Conservation (phyloP, 2,113 vertebrate species). For the Coptodon rendalli region DNA sequence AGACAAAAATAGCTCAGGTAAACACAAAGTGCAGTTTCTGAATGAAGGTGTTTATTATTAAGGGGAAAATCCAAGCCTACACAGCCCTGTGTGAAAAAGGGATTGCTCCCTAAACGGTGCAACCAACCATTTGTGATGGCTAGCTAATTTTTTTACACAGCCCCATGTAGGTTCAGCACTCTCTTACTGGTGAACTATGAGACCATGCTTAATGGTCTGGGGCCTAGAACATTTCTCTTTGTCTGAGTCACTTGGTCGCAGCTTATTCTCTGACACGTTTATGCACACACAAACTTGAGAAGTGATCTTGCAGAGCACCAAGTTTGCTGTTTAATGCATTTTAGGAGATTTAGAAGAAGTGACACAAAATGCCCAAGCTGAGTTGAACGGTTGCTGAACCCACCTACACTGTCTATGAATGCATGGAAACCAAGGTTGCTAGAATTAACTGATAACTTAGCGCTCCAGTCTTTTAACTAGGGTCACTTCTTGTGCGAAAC, state of each 20-base stretch:
- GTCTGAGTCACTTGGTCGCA: background rate
- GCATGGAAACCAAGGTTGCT: background rate
- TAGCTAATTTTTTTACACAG: background rate
- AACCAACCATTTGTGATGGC: background rate
- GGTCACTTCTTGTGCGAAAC: rapidly evolving
- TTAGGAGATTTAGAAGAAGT: background rate
- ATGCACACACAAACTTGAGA: background rate
- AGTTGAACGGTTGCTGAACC: background rate
- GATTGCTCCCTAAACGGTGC: rapidly evolving
- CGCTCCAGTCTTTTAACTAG: rapidly evolving
- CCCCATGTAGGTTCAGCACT: background rate
- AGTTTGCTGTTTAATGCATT: background rate
- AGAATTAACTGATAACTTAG: background rate
- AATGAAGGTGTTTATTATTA: background rate
- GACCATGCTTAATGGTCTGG: background rate
- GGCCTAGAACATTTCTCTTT: background rate
- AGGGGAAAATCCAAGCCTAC: background rate
- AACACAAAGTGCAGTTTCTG: background rate
- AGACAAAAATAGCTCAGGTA: background rate
- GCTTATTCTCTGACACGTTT: background rate
- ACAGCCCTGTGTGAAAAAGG: background rate
- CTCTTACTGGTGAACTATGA: background rate
- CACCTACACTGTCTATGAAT: background rate
- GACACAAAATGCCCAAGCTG: background rate
- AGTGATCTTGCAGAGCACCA: background rate